Evolutionary conservation across 2,888 invertebrate species (phyloP).

Genomic region (Nephrotoma guestfalica): DNA sequence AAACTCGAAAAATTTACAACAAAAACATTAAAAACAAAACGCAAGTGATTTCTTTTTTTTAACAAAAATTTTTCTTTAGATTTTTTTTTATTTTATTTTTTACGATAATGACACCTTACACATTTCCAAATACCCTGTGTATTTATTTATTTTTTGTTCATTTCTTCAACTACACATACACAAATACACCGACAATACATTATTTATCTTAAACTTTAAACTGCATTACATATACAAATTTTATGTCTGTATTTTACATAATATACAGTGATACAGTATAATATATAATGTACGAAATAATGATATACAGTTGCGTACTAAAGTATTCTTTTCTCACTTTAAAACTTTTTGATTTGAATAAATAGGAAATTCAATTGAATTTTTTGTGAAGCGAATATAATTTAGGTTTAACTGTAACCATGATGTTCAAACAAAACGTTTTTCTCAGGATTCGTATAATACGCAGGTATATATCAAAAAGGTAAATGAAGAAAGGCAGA

Average conservation of each 20-base stretch:
- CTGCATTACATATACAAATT: background rate
- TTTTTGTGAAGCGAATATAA: background rate
- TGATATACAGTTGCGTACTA: background rate
- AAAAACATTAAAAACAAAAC: background rate
- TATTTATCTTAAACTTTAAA: background rate
- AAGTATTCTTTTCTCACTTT: background rate
- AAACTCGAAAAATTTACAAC: background rate
- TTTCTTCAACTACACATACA: background rate
- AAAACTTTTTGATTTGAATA: background rate
- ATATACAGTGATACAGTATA: background rate
- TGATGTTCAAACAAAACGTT: background rate
- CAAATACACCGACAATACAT: background rate
- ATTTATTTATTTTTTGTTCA: background rate
- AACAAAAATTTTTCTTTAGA: background rate
- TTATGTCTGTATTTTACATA: background rate
- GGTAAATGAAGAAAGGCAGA: background rate
- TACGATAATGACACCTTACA: background rate
- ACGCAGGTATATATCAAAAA: background rate
- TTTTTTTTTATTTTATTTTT: background rate
- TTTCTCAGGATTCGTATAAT: background rate
- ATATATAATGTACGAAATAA: background rate
- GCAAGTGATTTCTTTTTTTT: background rate
- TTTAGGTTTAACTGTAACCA: background rate
- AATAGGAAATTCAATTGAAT: background rate
- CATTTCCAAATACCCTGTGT: background rate